Evolutionary conservation across 2,888 invertebrate species (phyloP), one percentile per base, ranked within the genome.

Genomic region (Tiliacea citrago): DNA sequence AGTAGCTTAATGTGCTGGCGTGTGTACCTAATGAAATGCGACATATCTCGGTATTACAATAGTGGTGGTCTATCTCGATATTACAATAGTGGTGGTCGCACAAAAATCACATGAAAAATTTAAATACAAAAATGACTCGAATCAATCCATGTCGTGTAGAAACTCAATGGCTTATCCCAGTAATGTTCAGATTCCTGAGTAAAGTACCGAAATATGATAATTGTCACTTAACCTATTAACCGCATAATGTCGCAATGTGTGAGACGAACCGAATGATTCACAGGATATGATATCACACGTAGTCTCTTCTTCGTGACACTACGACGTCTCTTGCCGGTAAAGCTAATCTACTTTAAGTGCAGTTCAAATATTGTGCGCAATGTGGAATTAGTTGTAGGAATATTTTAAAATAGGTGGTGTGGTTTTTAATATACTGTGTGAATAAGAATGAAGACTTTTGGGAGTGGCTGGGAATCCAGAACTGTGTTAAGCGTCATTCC

Each of bases 241-340:
- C 88, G 87, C 81, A 88, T 89, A 84, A 90, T 88, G 86, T 88
- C 90, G 91, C 90, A 91, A 89, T 89, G 90, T 86, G 86, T 87
- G 86, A 88, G 87, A 88, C 86, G 88, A 88, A 88, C 88, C 83
- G 83, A 83, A 89, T 94, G 93, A 94, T 92, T 94, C 93, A 93
- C 92, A 91, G 93, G 93, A 94, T 91, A 93, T 96, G 95, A 95
- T 94, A 95, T 95, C 95, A 96, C 90, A 94, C 89, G 79, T 84
- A 88, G 88, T 86, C 89, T 91, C 89, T 90, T 90, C 90, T 89
- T 87, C 85, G 91, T 87, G 86, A 89, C 87, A 91, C 82, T 84
- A 91, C 89, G 92, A 94, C 95, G 95, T 93, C 84, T 90, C 83
- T 89, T 68, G 77, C 88, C 88, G 88, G 87, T 90, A 88, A 86